Evolutionary conservation across 2,888 invertebrate genomes (phyloP).

Genomic region (Thymelicus sylvestris): DNA sequence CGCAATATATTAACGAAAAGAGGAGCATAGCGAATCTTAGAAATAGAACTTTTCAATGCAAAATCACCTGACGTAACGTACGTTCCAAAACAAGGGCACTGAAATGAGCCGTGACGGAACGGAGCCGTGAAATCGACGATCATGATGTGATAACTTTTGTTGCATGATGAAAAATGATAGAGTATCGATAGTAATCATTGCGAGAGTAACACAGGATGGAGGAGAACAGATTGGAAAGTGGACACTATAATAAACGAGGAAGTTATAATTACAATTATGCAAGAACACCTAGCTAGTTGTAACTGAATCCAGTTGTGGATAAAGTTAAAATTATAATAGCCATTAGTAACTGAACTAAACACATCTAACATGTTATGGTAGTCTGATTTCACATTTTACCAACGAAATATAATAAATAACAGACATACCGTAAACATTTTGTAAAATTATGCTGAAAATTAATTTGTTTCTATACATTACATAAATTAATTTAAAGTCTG

Average conservation of each 20-base stretch:
- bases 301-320: conserved; percentile 10
- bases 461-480: background rate
- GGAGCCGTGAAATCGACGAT: conserved; percentile 65
- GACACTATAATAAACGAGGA: conserved; percentile 37
- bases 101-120: conserved; percentile 63
- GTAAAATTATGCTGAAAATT: background rate
- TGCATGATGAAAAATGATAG: conserved; percentile 38
- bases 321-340: conserved; percentile 1
- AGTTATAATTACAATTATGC: conserved; percentile 38
- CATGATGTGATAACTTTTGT: conserved; percentile 44
- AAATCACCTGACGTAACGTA: conserved; percentile 46
- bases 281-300: conserved; percentile 28
- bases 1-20: conserved; percentile 55
- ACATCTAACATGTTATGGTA: background rate
- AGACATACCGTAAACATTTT: background rate
- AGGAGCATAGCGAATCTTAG: conserved; percentile 60
- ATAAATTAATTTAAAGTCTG: conserved; percentile 9
- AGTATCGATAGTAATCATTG: conserved; percentile 35
- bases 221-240: conserved; percentile 36
- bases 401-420: too few relatives aligned
- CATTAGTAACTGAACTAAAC: background rate
- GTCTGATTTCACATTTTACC: background rate
- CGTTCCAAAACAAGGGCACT: conserved; percentile 61
- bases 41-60: conserved; percentile 47
- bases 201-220: conserved; percentile 28